Evolutionary conservation across 2,888 invertebrate genomes (phyloP), one percentile per base, ranked within the genome.

Genomic region (Deilephila elpenor): DNA sequence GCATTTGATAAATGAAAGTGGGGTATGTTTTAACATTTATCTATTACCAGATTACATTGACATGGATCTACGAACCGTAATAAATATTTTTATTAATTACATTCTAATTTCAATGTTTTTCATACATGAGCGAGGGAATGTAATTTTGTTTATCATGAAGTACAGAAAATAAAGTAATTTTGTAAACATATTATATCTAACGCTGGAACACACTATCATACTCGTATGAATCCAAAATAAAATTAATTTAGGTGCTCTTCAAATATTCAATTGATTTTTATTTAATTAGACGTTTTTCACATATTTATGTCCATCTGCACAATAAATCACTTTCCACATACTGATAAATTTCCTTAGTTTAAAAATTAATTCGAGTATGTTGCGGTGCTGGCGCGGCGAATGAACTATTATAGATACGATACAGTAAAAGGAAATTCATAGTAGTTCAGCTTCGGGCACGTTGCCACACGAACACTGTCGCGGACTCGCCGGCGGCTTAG

Each of bases 361-460:
- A 78, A 80, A 82, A 84, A 82, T 80, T 73, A 75, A 83, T 78
- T 80, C 74, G 71, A 76, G 77, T 79, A 77, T 75, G 73, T 75
- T 73, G 59, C 78, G 77, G 72, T 75, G 78, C 74, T 71, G 70
- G 73, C 72, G 85, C 89, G 91, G 89, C 88, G 86, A 92, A 91
- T 91, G 90, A 91, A 90, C 92, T 91, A 88, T 90, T 90, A 90
- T 89, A 88, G 85, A 82, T 80, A 79, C 83, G 80, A 75, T 29
- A 44, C 34, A 73, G 72, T 64, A 56, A 73, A 73, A 37, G n/a
- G 25, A 67, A n/a, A 64, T 37, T 56, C 64, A 17, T 67, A 82
- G 71, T 70, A 72, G 53, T 53, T 2, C 70, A 71, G 25, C 53
- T 71, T 74, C 75, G 75, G 72, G 71, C 62, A 34, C 71, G 62